Base-by-base conservation (phyloP, 2,888 invertebrate species). In the Drosophila acutilabella region DNA sequence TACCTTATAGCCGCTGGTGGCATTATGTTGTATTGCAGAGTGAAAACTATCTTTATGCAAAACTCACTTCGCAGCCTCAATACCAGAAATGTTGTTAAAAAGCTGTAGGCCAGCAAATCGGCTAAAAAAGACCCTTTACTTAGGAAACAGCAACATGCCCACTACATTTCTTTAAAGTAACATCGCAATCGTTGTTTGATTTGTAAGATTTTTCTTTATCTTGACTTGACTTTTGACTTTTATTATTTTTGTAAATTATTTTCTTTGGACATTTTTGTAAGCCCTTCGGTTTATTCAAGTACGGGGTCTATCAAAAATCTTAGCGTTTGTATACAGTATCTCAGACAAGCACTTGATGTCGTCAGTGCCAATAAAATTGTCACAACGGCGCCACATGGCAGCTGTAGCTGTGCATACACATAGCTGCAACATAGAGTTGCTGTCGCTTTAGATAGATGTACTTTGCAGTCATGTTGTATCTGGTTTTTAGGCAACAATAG, bases 401-500 rank as follows among this genome's bases (percentile, higher is more conserved):
- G 26, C 7, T 26, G 26, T 7, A n/a, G 38, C 52, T 50, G 42
- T 42, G 30, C 18, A 1, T 23, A 33, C 18, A 1, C 18, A 33
- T 8, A 51, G 38, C 13, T 52, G 18, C 30, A 11, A 10, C 48
- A 48, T 48, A 50, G 14, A 42, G 42, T 30, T 48, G 23, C 36
- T 57, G 13, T 18, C 41, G 38, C 52, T 61, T 57, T 54, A 44
- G 54, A 54, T 47, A 44, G 54, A 58, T 51, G 54, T 64, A 66
- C 30, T 51, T 76, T 53, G 53, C 50, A 40, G 59, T 48, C 33
- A 56, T 45, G 60, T 64, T 33, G 16, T 62, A 70, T 61, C 64
- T 56, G 52, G 40, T 66, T 71, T 83, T 83, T 83, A 62, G 84
- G 76, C 50, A 79, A 79, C 80, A 79, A 79, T 75, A 52, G 84